phyloP scores from a whole-genome alignment of 2,888 invertebrate species.

The Drosophila recens region DNA sequence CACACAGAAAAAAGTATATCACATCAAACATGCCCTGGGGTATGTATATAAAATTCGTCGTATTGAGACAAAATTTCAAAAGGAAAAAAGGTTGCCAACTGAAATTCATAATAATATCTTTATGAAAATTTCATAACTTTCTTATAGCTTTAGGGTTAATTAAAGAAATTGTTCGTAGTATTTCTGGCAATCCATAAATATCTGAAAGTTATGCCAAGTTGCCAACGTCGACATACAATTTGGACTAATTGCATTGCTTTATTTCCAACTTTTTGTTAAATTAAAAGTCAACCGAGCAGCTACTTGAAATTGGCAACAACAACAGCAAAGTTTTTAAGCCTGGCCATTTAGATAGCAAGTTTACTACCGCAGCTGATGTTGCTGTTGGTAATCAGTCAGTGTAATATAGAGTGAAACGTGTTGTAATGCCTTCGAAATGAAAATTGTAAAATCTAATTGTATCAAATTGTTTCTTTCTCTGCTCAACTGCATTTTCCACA shows the following conservation, averaged over 20 bases:
- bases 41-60: too few species aligned
- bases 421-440: conserved; percentile 49
- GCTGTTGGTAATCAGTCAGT: conserved; percentile 9
- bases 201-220: conserved; percentile 11
- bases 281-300: conserved; percentile 38
- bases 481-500: conserved; percentile 39
- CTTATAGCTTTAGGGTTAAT: too few species aligned
- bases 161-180: too few species aligned
- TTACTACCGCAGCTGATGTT: conserved; percentile 26
- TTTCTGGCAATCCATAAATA: background rate
- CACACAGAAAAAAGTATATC: too few species aligned
- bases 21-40: too few species aligned
- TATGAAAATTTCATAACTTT: too few species aligned
- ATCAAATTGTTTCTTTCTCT: conserved; percentile 53
- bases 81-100: too few species aligned
- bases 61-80: too few species aligned
- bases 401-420: conserved; percentile 27
- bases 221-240: conserved; percentile 23
- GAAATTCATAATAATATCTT: too few species aligned
- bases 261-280: conserved; percentile 41
- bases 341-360: conserved; percentile 23
- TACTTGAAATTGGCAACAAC: conserved; percentile 23
- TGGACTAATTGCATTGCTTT: conserved; percentile 40
- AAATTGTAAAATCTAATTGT: conserved; percentile 60
- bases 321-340: conserved; percentile 16